Base-by-base conservation (phyloP, 1,140 invertebrate species). In the Nixonia krombeini region DNA sequence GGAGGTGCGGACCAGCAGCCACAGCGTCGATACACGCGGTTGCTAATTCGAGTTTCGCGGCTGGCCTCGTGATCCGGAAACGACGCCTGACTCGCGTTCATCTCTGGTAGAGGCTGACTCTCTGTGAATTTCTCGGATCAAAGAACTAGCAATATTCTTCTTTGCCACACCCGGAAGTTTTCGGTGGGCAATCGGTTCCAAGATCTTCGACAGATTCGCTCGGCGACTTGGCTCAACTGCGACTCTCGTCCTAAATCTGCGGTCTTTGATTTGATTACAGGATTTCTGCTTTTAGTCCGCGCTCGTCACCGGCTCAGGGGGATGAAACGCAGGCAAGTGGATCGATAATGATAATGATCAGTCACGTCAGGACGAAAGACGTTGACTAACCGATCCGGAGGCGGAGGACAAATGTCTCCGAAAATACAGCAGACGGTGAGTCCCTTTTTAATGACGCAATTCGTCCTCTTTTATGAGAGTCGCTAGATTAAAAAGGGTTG, bases 1-100 rank as follows among this genome's bases (percentile, higher is more conserved):
- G n/a, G n/a, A n/a, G 38, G 6, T 2, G 38, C 15, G n/a, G 18
- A 4, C 15, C 9, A 12, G 38, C 15, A 40, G 15, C n/a, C 50
- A 55, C 58, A 50, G 57, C 49, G 65, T 41, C 64, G 57, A 62
- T 62, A 62, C 51, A 68, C 31, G 62, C 40, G 44, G 50, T 46
- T 57, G 64, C 56, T 68, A 68, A 68, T 68, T 57, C 64, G 64
- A 62, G 62, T 68, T 68, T n/a, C n/a, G n/a, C n/a, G n/a, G n/a
- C n/a, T n/a, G n/a, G n/a, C n/a, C n/a, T n/a, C n/a, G n/a, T n/a
- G n/a, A n/a, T n/a, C n/a, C n/a, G n/a, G n/a, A n/a, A n/a, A n/a
- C n/a, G n/a, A n/a, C n/a, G n/a, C n/a, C n/a, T n/a, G n/a, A n/a
- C n/a, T n/a, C n/a, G n/a, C n/a, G n/a, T n/a, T n/a, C n/a, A n/a